Conservation (phyloP, 2,888 invertebrate species). For the Lutraria lutraria region DNA sequence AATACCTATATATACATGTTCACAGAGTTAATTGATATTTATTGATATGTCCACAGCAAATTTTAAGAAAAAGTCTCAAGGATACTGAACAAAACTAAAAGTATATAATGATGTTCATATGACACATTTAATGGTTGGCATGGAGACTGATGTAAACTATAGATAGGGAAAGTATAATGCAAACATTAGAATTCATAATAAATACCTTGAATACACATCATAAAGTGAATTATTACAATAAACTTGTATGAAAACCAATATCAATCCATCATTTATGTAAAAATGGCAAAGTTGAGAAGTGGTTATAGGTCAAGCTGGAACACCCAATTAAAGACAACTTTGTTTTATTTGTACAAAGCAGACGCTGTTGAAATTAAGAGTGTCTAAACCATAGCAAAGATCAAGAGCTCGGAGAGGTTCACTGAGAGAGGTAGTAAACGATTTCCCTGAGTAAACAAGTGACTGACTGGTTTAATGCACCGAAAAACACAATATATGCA, state of each 20-base stretch:
- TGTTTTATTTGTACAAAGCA: neutral
- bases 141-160: neutral
- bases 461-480: neutral
- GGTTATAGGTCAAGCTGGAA: neutral
- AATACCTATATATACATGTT: too few species aligned
- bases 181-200: neutral
- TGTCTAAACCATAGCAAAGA: neutral
- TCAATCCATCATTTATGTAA: neutral
- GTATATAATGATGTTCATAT: too few species aligned
- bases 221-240: neutral
- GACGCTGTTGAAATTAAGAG: neutral
- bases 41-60: too few species aligned
- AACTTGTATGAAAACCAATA: neutral
- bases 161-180: neutral
- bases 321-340: constrained; percentile 10
- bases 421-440: neutral
- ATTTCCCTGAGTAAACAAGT: neutral
- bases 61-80: too few species aligned
- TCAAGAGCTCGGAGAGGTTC: neutral
- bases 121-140: neutral
- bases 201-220: neutral
- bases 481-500: constrained; percentile 14
- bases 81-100: too few species aligned
- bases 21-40: too few species aligned
- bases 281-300: neutral